Conservation (phyloP, 37 sponge, comb jelly and placozoan species). For the Dysidea cf. avara region DNA sequence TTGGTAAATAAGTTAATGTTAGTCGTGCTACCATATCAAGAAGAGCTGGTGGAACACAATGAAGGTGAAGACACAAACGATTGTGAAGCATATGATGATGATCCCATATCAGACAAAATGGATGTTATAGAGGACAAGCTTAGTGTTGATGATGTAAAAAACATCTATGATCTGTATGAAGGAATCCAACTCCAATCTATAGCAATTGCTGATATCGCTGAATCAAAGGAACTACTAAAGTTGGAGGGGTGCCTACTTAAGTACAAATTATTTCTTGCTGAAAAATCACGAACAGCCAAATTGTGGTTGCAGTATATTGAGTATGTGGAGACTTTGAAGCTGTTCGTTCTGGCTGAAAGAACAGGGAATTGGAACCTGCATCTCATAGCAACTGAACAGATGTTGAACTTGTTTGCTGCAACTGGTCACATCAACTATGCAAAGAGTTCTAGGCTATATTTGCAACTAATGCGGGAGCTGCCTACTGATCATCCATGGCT, state of each 20-base stretch:
- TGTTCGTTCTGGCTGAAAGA: constrained; percentile 42
- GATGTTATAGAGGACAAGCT: constrained; percentile 5
- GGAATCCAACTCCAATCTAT: constrained; percentile 22
- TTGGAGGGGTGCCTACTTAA: constrained; percentile 16
- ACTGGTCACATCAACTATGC: constrained; percentile 33
- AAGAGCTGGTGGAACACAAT: not conserved
- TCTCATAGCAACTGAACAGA: constrained; percentile 22
- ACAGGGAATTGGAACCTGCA: constrained; percentile 25
- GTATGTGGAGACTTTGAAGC: no score
- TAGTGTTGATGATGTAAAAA: constrained; percentile 26
- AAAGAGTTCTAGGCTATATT: constrained; percentile 27
- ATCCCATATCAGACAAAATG: not conserved
- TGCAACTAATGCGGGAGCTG: constrained; percentile 34
- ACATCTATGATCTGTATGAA: constrained; percentile 13
- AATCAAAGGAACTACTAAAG: constrained; percentile 29
- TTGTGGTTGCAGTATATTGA: constrained; percentile 38
- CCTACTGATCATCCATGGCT: constrained; percentile 19
- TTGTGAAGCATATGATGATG: no score
- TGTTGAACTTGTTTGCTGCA: no score
- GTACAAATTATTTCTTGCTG: constrained; percentile 28
- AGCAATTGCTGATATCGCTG: not conserved
- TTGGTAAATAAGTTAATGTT: constrained; percentile 32
- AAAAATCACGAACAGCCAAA: constrained; percentile 28
- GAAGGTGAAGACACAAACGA: no score
- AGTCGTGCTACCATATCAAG: constrained; percentile 7